phyloP scores from a whole-genome alignment of 2,113 vertebrate genomes.

The Brachypteracias leptosomus region DNA sequence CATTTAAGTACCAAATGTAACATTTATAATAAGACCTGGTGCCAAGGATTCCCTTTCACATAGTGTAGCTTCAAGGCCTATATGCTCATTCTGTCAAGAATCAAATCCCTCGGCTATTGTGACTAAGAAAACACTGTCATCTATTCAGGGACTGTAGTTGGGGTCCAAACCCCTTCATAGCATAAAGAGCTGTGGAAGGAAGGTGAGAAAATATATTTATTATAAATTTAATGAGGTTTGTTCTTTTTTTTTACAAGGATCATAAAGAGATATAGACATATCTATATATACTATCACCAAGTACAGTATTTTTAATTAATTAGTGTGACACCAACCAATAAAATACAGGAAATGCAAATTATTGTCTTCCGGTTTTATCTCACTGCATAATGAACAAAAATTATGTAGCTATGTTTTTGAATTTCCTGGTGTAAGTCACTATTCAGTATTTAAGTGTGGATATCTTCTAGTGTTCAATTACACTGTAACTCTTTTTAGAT shows the following conservation, averaged over 20 bases:
- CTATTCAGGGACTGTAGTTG: background rate
- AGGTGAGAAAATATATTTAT: background rate
- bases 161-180: background rate
- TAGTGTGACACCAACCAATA: background rate
- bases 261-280: background rate
- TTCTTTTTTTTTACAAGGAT: background rate
- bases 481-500: background rate
- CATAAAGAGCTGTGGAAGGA: background rate
- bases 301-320: background rate
- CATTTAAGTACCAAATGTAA: slow-evolving; percentile 40
- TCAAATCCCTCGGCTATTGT: slow-evolving; percentile 47
- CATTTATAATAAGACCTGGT: slow-evolving; percentile 49
- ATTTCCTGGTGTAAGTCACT: background rate
- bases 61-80: background rate
- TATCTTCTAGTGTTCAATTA: background rate
- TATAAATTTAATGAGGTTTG: background rate
- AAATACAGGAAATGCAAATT: background rate
- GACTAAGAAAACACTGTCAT: slow-evolving; percentile 34
- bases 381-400: background rate
- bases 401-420: background rate
- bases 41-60: slow-evolving; percentile 62
- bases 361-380: background rate
- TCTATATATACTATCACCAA: background rate
- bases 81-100: slow-evolving; percentile 50
- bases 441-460: background rate